Conservation (phyloP, 2,888 invertebrate genomes). For the Operophtera brumata region DNA sequence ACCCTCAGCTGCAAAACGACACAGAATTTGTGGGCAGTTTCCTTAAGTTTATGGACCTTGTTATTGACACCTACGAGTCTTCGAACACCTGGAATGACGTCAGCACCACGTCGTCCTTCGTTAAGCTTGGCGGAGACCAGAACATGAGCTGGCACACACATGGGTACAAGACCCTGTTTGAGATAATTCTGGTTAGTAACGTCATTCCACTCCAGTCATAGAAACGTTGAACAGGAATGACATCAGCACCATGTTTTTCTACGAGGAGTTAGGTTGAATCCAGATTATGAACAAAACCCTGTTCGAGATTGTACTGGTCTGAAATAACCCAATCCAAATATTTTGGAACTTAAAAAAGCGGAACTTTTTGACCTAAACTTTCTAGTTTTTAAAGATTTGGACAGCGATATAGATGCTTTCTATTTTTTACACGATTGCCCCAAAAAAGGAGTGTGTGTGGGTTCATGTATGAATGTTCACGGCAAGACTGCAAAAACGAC, state of each 20-base stretch:
- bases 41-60: slow-evolving; percentile 44
- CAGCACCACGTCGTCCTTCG: slow-evolving; percentile 41
- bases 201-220: not conserved
- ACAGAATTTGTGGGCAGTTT: slow-evolving; percentile 46
- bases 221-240: slow-evolving; percentile 64
- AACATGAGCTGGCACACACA: slow-evolving; percentile 53
- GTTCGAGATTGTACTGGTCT: slow-evolving; percentile 38
- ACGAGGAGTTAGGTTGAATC: slow-evolving; percentile 45
- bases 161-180: slow-evolving; percentile 56
- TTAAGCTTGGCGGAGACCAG: slow-evolving; percentile 47
- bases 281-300: slow-evolving; percentile 55
- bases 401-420: no score
- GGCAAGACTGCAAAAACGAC: no score
- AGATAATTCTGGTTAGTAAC: slow-evolving; percentile 21
- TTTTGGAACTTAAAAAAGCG: no score
- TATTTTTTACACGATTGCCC: no score
- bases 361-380: no score
- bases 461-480: no score
- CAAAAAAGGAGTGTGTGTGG: no score
- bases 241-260: slow-evolving; percentile 42
- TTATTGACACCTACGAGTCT: slow-evolving; percentile 50
- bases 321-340: no score
- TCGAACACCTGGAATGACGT: slow-evolving; percentile 58
- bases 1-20: slow-evolving; percentile 42
- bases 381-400: no score